Evolutionary conservation across 2,888 invertebrate genomes (phyloP).

Genomic region (Drosophila rubida): DNA sequence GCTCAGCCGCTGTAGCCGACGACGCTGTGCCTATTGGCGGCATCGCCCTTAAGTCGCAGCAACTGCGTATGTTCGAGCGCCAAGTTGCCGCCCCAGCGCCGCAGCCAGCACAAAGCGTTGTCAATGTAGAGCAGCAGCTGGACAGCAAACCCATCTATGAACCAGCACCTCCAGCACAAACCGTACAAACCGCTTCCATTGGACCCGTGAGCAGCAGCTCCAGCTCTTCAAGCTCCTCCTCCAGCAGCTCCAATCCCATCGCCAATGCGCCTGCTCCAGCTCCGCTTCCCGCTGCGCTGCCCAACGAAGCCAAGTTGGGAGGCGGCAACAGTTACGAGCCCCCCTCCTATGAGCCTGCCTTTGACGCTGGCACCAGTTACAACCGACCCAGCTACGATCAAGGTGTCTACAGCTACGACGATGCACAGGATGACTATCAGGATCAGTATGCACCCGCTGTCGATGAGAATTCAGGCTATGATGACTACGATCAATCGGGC

Average conservation of each 20-base stretch:
- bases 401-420: constrained; percentile 64
- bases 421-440: constrained; percentile 63
- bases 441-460: constrained; percentile 78
- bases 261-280: constrained; percentile 21
- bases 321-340: constrained; percentile 26
- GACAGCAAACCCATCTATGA: constrained; percentile 69
- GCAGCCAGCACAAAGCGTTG: constrained; percentile 47
- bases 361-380: constrained; percentile 61
- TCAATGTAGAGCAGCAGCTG: constrained; percentile 57
- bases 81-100: constrained; percentile 76
- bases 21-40: constrained; percentile 67
- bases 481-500: constrained; percentile 61
- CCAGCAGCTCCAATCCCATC: constrained; percentile 18
- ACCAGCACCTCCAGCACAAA: constrained; percentile 31
- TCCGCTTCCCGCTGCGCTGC: constrained; percentile 13
- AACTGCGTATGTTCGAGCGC: constrained; percentile 78
- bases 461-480: constrained; percentile 66
- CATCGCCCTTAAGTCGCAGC: constrained; percentile 60
- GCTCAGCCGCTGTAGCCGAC: constrained; percentile 49
- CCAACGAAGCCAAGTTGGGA: constrained; percentile 44
- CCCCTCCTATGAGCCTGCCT: constrained; percentile 42
- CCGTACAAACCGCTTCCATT: constrained; percentile 30
- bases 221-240: constrained; percentile 24
- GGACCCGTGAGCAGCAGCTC: constrained; percentile 27
- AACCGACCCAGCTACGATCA: constrained; percentile 71